Base-by-base conservation (phyloP, 2,888 invertebrate species). In the Caenorhabditis uteleia region DNA sequence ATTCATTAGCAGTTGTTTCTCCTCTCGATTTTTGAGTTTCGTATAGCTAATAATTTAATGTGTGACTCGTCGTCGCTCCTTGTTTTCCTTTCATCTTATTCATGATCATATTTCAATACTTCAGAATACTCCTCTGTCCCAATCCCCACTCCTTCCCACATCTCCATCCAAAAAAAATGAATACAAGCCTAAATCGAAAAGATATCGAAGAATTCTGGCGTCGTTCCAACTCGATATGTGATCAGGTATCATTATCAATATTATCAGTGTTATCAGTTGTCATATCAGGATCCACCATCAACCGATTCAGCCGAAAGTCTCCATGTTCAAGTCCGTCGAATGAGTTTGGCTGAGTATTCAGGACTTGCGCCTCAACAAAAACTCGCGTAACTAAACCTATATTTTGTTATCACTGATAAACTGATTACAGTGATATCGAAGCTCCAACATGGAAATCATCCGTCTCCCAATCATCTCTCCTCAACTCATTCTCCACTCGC, bases 301-400 rank as follows among this genome's bases (percentile, higher is more conserved):
- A 46, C 49, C 23, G n/a, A n/a, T n/a, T n/a, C n/a, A n/a, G 51
- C 56, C 2, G 62, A 62, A 21, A 48, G 25, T 21, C 27, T 53
- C 1, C 39, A 58, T 20, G 60, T 69, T 0, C 71, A 70, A 40
- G 73, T 77, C 8, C 43, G 79, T 29, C 61, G 79, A 18, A 77
- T 79, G 77, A 74, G 74, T 26, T 62, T 79, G 4, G 76, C 76
- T 34, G 79, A 79, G 40, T 79, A 75, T 56, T 74, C 76, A 23
- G 79, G 79, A 21, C 42, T 79, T n/a, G 78, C 75, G n/a, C 68
- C 68, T 10, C 51, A 68, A 29, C 61, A 59, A 44, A 64, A 67
- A 43, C 42, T 69, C 7, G 47, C 58, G 72, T 69, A 26, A 47
- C 64, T 56, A 26, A 12, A 33, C n/a, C 2, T 33, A 6, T 25